These are phyloP conservation scores for Eupithecia subfuscata DNA, from an alignment of 2,888 invertebrate genomes.

Conservation along the genomic window DNA sequence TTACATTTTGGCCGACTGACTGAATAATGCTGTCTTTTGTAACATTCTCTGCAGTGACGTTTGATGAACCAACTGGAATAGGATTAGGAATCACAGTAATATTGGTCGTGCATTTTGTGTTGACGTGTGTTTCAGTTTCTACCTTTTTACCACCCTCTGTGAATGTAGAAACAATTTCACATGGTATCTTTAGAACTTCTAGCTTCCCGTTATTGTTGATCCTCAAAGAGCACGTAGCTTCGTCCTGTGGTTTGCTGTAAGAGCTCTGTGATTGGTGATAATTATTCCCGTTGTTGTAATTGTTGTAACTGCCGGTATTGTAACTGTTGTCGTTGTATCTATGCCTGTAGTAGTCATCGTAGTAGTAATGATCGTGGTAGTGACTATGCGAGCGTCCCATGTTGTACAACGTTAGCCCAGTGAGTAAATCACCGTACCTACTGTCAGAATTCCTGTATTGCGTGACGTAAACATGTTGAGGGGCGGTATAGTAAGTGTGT, in stretches of 20 bases:
- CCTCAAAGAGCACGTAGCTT: conserved; percentile 66
- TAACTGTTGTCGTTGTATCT: conserved; percentile 54
- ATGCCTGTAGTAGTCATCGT: conserved; percentile 71
- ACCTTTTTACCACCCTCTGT: conserved; percentile 61
- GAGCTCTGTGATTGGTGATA: conserved; percentile 19
- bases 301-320: conserved; percentile 15
- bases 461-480: conserved; percentile 70
- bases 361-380: conserved; percentile 68
- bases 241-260: conserved; percentile 51
- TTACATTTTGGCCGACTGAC: too few species aligned
- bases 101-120: conserved; percentile 63
- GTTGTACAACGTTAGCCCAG: conserved; percentile 73
- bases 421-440: conserved; percentile 70
- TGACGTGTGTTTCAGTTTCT: conserved; percentile 48
- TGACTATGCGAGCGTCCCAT: conserved; percentile 70
- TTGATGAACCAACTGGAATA: conserved; percentile 15
- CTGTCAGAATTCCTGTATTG: conserved; percentile 73
- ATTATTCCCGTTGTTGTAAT: background rate
- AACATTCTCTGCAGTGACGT: conserved; percentile 24
- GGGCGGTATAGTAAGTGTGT: conserved; percentile 60
- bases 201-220: conserved; percentile 63
- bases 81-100: conserved; percentile 19
- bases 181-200: conserved; percentile 69
- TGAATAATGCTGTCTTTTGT: conserved; percentile 16
- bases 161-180: conserved; percentile 78